Evolutionary conservation across 2,888 invertebrate species (phyloP).

Genomic region (Galerucella nymphaeae): DNA sequence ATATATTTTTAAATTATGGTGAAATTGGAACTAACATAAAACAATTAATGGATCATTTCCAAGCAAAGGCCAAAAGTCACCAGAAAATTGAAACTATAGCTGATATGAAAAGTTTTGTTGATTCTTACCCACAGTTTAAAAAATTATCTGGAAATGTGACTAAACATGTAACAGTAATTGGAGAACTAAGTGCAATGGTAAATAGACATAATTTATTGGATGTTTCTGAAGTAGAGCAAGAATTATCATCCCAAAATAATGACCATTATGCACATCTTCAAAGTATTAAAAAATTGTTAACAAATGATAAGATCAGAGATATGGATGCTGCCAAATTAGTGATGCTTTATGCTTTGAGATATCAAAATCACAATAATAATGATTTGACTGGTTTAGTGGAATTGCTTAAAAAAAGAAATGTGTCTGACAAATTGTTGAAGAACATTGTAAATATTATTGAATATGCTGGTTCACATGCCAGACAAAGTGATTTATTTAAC

Average conservation of each 20-base stretch:
- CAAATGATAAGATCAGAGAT: slow-evolving; percentile 75
- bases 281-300: slow-evolving; percentile 83
- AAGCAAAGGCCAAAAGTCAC: slow-evolving; percentile 90
- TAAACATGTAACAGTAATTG: slow-evolving; percentile 97
- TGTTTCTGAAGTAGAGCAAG: slow-evolving; percentile 94
- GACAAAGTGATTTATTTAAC: slow-evolving; percentile 87
- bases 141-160: slow-evolving; percentile 96
- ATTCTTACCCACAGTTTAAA: slow-evolving; percentile 98
- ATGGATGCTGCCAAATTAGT: slow-evolving; percentile 89
- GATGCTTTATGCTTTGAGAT: slow-evolving; percentile 92
- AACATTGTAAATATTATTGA: slow-evolving; percentile 78
- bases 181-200: slow-evolving; percentile 91
- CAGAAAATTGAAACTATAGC: slow-evolving; percentile 97
- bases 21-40: slow-evolving; percentile 98
- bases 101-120: slow-evolving; percentile 99
- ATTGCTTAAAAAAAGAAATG: slow-evolving; percentile 77
- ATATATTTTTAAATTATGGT: slow-evolving; percentile 96
- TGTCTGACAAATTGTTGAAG: slow-evolving; percentile 71
- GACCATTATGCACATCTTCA: slow-evolving; percentile 83
- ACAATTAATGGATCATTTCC: slow-evolving; percentile 95
- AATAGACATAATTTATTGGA: slow-evolving; percentile 82
- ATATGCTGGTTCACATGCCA: slow-evolving; percentile 85
- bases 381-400: slow-evolving; percentile 82
- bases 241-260: slow-evolving; percentile 86
- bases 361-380: slow-evolving; percentile 90